Evolutionary conservation across 2,888 invertebrate species (phyloP), one percentile per base, ranked within the genome.

Genomic region (Hirtodrosophila histrioides): DNA sequence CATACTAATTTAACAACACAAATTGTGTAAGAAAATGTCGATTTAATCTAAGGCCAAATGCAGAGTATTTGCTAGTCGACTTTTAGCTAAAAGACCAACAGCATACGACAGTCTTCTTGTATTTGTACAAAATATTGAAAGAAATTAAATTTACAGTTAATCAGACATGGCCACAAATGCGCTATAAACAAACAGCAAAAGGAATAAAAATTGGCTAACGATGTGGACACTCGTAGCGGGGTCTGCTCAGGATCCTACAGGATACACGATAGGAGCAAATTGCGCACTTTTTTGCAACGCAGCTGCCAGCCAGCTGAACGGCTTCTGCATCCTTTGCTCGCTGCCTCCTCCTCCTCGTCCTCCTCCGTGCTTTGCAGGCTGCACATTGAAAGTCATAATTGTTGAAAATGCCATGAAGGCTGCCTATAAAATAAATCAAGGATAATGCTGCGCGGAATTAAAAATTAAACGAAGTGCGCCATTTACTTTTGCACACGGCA

Each of bases 401-500:
- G 82, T 86, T 86, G 82, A 86, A 86, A 83, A 79, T 73, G 67
- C 66, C 67, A 57, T 56, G 69, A 71, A 64, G 53, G 73, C 64
- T 64, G 69, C 84, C 85, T 78, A 88, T 85, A 88, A 85, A 85
- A 85, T 85, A 85, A 85, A 85, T 85, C 84, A 85, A 85, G 88
- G 87, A 88, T 88, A 85, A 85, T 85, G 88, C 87, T 78, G 68
- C 66, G 40, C 80, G 83, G 84, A 86, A 85, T 85, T 85, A 85
- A 85, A 85, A 85, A 88, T 85, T 85, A 84, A 84, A 86, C 88
- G 84, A 88, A 83, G 88, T 86, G 70, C 86, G 68, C 86, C 82
- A 88, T 82, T 87, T 82, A 87, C 86, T 79, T 73, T 44, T 49
- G 69, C 75, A 61, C 75, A 69, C 78, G 69, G 75, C 74, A 73